Percentiles rank a stretch among this genome's conserved stretches.
phyloP scores from a whole-genome alignment of 2,797 vertebrate species.

The Eleutherodactylus coqui region DNA sequence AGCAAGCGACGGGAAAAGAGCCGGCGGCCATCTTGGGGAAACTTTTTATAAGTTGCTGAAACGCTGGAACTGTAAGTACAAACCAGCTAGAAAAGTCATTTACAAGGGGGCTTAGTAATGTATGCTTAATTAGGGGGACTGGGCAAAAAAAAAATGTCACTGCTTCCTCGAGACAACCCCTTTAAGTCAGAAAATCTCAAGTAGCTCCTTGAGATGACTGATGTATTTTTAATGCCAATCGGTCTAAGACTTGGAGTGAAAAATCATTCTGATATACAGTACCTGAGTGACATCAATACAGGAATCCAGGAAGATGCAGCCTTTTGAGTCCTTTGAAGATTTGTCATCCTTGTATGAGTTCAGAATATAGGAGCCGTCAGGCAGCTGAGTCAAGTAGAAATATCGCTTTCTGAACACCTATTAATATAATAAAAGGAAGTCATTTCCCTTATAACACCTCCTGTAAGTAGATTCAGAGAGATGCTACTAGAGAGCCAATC shows the following conservation, averaged over 20 bases:
- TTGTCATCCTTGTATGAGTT: constrained; percentile 99
- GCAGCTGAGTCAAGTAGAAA: constrained; percentile 96
- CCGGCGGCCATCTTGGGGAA: no score
- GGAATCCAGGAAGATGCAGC: constrained; percentile 95
- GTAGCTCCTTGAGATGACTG: not conserved
- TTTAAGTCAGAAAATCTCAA: no score
- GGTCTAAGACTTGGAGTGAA: not conserved
- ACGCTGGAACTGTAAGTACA: no score
- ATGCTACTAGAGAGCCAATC: no score
- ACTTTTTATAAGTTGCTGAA: no score
- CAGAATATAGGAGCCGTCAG: constrained; percentile 96
- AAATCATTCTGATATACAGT: not conserved
- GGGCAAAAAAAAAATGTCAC: no score
- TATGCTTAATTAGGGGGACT: no score
- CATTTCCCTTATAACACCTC: not conserved
- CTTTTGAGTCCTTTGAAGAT: constrained; percentile 95
- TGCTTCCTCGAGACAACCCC: no score
- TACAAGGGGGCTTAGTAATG: no score
- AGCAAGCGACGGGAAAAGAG: no score
- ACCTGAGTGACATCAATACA: constrained; percentile 94
- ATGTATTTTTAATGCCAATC: not conserved
- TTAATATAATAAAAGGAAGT: constrained; percentile 8
- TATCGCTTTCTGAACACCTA: constrained; percentile 97
- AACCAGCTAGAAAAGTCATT: no score
- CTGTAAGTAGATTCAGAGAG: not conserved